Evolutionary conservation across 2,797 vertebrate genomes (phyloP).

Genomic region (Danio aesculapii): DNA sequence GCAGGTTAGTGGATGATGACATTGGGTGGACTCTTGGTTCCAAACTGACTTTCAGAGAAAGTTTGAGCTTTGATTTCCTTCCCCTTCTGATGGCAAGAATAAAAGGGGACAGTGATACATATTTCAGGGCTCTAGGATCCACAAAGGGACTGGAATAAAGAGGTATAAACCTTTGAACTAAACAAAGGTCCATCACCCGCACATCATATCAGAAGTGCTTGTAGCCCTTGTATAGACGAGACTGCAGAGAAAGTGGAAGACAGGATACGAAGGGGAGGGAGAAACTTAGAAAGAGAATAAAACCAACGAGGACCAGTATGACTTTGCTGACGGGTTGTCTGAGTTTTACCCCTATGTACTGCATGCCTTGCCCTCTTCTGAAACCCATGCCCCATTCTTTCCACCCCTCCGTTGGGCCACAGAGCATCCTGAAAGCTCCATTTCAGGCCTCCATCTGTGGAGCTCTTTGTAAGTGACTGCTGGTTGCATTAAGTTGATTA

Average conservation of each 20-base stretch:
- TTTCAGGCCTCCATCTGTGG: slow-evolving; percentile 81
- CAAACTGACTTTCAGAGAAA: slow-evolving; percentile 89
- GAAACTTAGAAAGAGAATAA: slow-evolving; percentile 63
- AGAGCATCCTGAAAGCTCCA: slow-evolving; percentile 83
- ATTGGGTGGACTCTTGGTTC: slow-evolving; percentile 83
- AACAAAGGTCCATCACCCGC: slow-evolving; percentile 93
- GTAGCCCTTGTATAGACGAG: slow-evolving; percentile 84
- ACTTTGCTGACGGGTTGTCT: slow-evolving; percentile 76
- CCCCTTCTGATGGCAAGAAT: slow-evolving; percentile 90
- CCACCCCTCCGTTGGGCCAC: slow-evolving; percentile 71
- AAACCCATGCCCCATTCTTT: slow-evolving; percentile 67
- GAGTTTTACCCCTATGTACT: slow-evolving; percentile 78
- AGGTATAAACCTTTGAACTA: slow-evolving; percentile 98
- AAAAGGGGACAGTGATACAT: slow-evolving; percentile 99
- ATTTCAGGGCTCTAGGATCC: slow-evolving; percentile 96
- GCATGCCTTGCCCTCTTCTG: slow-evolving; percentile 70
- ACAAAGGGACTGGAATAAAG: slow-evolving; percentile 99
- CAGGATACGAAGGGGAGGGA: slow-evolving; percentile 23
- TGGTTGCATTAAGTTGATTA: slow-evolving; percentile 98
- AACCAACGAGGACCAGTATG: slow-evolving; percentile 69
- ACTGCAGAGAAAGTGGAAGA: slow-evolving; percentile 65
- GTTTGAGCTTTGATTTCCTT: slow-evolving; percentile 90
- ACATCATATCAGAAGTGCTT: slow-evolving; percentile 88
- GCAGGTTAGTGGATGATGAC: slow-evolving; percentile 81
- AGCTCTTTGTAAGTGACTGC: slow-evolving; percentile 90